Conservation (phyloP, 2,888 invertebrate species). For the Eretmocerus hayati region DNA sequence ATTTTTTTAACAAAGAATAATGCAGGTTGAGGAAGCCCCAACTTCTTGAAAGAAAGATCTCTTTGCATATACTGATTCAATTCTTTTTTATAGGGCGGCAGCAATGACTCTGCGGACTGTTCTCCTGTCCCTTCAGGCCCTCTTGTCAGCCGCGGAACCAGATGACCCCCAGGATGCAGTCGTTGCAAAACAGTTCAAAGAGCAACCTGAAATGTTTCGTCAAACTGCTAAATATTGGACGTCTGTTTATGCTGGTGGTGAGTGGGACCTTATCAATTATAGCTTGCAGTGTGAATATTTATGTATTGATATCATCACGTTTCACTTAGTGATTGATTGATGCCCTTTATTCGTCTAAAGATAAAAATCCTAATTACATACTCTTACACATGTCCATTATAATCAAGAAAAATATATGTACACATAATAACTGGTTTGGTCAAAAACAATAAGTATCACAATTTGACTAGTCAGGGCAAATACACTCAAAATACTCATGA, state of each 20-base stretch:
- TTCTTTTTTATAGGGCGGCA: conserved; percentile 68
- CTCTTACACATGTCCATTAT: not conserved
- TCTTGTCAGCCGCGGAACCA: conserved; percentile 86
- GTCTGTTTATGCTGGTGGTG: conserved; percentile 83
- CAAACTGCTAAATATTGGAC: conserved; percentile 96
- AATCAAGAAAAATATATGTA: not conserved
- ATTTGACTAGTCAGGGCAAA: too few relatives aligned
- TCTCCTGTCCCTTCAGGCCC: conserved; percentile 88
- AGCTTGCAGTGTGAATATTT: too few relatives aligned
- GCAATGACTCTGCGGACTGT: conserved; percentile 97
- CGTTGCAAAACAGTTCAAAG: conserved; percentile 94
- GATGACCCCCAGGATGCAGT: conserved; percentile 95
- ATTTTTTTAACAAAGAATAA: not conserved
- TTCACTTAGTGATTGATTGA: too few relatives aligned
- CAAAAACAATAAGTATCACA: too few relatives aligned
- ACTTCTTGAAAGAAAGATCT: not conserved
- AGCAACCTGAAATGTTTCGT: conserved; percentile 76
- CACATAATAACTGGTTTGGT: too few relatives aligned
- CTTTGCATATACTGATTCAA: conserved; percentile 4
- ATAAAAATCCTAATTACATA: not conserved
- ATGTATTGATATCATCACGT: too few relatives aligned
- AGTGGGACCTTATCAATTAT: conserved; percentile 23
- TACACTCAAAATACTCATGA: too few relatives aligned
- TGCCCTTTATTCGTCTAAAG: too few relatives aligned
- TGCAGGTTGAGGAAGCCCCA: too few relatives aligned